Evolutionary conservation across 2,797 vertebrate genomes (phyloP).

Genomic region (Peromyscus attwateri): DNA sequence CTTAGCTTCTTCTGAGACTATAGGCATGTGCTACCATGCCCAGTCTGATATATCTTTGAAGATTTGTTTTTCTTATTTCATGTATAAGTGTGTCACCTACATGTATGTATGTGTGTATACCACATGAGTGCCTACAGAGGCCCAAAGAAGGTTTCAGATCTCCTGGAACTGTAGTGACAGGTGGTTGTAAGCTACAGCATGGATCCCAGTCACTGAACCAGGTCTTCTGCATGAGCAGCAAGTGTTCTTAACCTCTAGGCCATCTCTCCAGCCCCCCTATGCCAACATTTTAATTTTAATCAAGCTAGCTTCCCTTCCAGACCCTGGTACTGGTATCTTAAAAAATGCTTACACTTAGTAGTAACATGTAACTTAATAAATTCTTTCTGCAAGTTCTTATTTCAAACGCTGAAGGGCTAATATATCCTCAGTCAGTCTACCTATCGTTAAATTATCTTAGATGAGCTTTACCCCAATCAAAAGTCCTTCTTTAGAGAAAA

Average conservation of each 20-base stretch:
- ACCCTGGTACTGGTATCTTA: background rate
- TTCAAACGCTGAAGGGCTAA: background rate
- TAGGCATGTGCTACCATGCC: background rate
- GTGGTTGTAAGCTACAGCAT: background rate
- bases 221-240: background rate
- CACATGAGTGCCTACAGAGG: too few species aligned
- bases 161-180: background rate
- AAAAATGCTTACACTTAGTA: conserved; percentile 26
- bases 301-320: background rate
- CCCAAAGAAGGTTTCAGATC: background rate
- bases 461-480: background rate
- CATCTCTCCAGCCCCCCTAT: background rate
- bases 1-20: background rate
- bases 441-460: background rate
- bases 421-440: background rate
- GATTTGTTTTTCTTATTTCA: background rate
- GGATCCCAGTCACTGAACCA: background rate
- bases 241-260: background rate
- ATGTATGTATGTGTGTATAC: too few species aligned
- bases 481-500: background rate
- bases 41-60: background rate
- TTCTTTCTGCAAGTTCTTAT: background rate
- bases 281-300: conserved; percentile 43
- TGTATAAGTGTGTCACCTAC: background rate
- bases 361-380: background rate